Evolutionary conservation across 2,888 invertebrate genomes (phyloP).

Genomic region (Chaetogeoica ovagalla): DNA sequence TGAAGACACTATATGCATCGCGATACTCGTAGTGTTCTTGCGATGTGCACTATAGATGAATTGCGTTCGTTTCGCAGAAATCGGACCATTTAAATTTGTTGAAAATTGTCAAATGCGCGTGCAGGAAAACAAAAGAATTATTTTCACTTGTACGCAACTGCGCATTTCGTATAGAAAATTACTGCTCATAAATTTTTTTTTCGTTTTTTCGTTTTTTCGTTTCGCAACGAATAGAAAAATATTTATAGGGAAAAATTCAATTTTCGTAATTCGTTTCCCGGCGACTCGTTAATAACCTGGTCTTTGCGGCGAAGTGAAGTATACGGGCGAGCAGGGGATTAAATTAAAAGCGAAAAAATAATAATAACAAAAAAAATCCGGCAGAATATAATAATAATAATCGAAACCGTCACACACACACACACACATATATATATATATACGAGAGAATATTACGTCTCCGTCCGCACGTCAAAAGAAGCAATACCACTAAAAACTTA

Average conservation of each 20-base stretch:
- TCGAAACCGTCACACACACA: constrained; percentile 14
- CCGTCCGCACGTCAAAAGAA: constrained; percentile 36
- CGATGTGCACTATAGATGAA: background rate
- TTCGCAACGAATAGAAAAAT: too few species aligned
- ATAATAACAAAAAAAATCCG: too few species aligned
- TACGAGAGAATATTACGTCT: background rate
- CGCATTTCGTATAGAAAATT: background rate
- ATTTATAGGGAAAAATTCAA: constrained; percentile 5
- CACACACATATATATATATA: too few species aligned
- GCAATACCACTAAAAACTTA: constrained; percentile 49
- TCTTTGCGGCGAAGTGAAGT: too few species aligned
- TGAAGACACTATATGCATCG: background rate
- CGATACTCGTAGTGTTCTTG: background rate
- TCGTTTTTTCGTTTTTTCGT: too few species aligned
- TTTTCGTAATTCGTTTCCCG: constrained; percentile 32
- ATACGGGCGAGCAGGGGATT: background rate
- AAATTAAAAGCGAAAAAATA: constrained; percentile 33
- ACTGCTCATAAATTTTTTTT: too few species aligned
- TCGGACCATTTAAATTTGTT: too few species aligned
- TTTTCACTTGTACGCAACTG: too few species aligned
- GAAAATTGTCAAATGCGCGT: too few species aligned
- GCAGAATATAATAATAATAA: constrained; percentile 42
- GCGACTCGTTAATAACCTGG: too few species aligned
- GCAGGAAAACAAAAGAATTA: background rate
- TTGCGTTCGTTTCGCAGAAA: background rate